Conservation (phyloP, 2,888 invertebrate species). For the Congeria kusceri region DNA sequence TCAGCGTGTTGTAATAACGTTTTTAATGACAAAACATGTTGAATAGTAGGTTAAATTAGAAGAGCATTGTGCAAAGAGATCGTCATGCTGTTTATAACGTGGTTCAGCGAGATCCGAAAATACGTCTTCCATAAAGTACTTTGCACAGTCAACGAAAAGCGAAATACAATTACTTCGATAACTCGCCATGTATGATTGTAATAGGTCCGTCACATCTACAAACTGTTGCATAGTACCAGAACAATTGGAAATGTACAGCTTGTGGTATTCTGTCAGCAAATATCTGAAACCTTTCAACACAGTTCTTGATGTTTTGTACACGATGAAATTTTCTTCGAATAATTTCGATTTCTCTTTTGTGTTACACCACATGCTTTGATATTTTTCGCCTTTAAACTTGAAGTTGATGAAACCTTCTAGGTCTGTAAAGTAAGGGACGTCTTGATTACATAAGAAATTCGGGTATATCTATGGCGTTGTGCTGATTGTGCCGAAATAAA, state of each 20-base stretch:
- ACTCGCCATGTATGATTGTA: constrained; percentile 16
- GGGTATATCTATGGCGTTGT: constrained; percentile 4
- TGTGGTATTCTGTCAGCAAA: constrained; percentile 14
- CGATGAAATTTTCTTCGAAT: too few species aligned
- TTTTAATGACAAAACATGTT: constrained; percentile 12
- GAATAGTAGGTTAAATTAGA: not conserved
- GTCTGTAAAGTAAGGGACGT: not conserved
- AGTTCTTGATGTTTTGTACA: too few species aligned
- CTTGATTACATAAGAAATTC: constrained; percentile 4
- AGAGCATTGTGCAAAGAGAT: not conserved
- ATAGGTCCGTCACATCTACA: not conserved
- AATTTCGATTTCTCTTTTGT: not conserved
- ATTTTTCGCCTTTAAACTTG: constrained; percentile 17
- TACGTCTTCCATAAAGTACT: constrained; percentile 18
- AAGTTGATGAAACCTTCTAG: constrained; percentile 17
- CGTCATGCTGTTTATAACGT: constrained; percentile 4
- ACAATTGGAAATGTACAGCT: constrained; percentile 15
- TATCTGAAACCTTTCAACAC: too few species aligned
- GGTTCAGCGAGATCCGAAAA: constrained; percentile 15
- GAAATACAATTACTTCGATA: constrained; percentile 14
- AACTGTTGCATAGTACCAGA: constrained; percentile 17
- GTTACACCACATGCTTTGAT: constrained; percentile 6
- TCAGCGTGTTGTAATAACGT: not conserved
- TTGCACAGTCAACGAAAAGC: constrained; percentile 18
- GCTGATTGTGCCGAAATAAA: constrained; percentile 13